These are phyloP conservation scores for Galleria mellonella DNA, from an alignment of 1,140 invertebrate species.

Conservation along the genomic window DNA sequence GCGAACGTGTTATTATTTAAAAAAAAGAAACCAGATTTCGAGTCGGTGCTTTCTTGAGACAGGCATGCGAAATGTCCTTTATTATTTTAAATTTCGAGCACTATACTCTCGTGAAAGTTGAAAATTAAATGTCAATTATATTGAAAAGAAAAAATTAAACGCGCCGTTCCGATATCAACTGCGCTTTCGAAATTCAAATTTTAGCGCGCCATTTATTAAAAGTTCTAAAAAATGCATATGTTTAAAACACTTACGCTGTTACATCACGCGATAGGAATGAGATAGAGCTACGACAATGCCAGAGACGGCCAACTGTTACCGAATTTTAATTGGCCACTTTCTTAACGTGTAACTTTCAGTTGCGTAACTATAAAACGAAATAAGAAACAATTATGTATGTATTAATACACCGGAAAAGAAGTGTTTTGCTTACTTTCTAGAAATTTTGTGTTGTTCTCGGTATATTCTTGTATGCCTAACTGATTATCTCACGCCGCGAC, in stretches of 20 bases:
- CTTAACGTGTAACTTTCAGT: slow-evolving; percentile 44
- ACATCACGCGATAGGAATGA: slow-evolving; percentile 18
- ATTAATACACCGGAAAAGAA: slow-evolving; percentile 63
- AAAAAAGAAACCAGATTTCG: slow-evolving; percentile 48
- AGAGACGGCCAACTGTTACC: slow-evolving; percentile 24
- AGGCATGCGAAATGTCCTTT: slow-evolving; percentile 41
- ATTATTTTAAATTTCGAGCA: slow-evolving; percentile 29
- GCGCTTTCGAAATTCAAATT: neutral
- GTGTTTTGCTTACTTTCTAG: slow-evolving; percentile 48
- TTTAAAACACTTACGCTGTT: too few species aligned
- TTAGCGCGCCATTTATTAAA: too few species aligned
- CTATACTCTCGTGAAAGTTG: slow-evolving; percentile 24
- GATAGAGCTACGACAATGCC: slow-evolving; percentile 18
- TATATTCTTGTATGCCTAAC: slow-evolving; percentile 19
- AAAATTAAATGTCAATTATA: slow-evolving; percentile 26
- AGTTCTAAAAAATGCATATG: too few species aligned
- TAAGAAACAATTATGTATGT: slow-evolving; percentile 65
- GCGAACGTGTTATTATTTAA: slow-evolving; percentile 30
- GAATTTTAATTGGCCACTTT: slow-evolving; percentile 68
- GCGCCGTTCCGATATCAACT: neutral
- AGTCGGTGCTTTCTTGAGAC: slow-evolving; percentile 40
- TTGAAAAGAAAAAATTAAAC: neutral
- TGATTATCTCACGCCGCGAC: slow-evolving; percentile 3
- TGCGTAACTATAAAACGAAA: slow-evolving; percentile 42
- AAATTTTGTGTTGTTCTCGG: slow-evolving; percentile 36